phyloP scores from a whole-genome alignment of 2,888 invertebrate genomes.

The Syritta pipiens region DNA sequence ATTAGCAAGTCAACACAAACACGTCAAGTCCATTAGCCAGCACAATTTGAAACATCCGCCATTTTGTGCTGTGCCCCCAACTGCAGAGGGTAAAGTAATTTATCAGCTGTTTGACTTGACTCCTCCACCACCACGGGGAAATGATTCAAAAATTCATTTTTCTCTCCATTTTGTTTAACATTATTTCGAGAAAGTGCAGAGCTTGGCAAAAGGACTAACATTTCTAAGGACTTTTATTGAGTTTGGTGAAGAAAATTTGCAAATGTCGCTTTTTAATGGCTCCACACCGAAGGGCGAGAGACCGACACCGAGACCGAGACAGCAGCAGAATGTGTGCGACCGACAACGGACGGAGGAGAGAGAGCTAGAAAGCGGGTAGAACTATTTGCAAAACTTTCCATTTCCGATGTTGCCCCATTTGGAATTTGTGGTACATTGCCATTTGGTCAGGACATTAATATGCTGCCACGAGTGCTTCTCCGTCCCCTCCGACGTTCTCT shows the following conservation, averaged over 20 bases:
- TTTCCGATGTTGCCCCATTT: conserved; percentile 60
- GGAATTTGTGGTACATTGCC: conserved; percentile 64
- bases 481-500: not conserved
- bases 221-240: conserved; percentile 58
- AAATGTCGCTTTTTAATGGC: conserved; percentile 68
- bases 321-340: too few species aligned
- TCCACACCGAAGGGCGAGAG: conserved; percentile 9
- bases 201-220: conserved; percentile 12
- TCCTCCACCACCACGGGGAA: not conserved
- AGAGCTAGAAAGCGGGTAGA: conserved; percentile 34
- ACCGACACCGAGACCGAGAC: not conserved
- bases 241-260: conserved; percentile 67
- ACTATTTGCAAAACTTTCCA: conserved; percentile 68
- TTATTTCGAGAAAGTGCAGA: not conserved
- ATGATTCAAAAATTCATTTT: conserved; percentile 13
- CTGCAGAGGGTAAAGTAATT: conserved; percentile 41
- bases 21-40: conserved; percentile 65
- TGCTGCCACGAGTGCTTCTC: conserved; percentile 36
- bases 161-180: conserved; percentile 27
- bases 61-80: conserved; percentile 35
- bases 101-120: conserved; percentile 49
- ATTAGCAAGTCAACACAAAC: conserved; percentile 53
- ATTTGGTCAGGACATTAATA: conserved; percentile 69
- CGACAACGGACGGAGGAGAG: too few species aligned
- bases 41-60: conserved; percentile 57